Conservation (phyloP, 1,140 invertebrate genomes). For the Teleopsis dalmanni region DNA sequence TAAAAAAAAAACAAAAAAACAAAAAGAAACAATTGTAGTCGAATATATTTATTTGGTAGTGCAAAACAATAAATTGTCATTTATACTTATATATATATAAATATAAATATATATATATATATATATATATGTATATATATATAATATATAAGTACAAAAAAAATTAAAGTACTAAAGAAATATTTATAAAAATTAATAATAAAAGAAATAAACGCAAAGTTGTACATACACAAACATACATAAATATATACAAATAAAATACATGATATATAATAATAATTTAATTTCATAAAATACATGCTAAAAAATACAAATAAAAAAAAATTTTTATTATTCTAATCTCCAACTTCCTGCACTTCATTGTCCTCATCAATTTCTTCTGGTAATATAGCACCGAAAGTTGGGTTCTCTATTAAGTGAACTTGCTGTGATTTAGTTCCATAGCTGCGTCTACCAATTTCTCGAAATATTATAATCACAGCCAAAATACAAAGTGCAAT, state of each 20-base stretch:
- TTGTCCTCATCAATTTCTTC: slow-evolving; percentile 18
- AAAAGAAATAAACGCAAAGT: neutral
- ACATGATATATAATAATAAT: neutral
- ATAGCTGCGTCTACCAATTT: slow-evolving; percentile 18
- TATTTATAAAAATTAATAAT: neutral
- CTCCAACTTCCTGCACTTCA: slow-evolving; percentile 3
- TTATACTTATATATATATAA: neutral
- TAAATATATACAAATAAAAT: neutral
- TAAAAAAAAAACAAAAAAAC: no score
- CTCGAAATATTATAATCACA: slow-evolving; percentile 22
- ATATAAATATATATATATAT: neutral
- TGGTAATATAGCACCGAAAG: slow-evolving; percentile 27
- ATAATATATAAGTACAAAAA: no score
- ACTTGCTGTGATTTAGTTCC: slow-evolving; percentile 20
- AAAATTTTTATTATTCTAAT: neutral
- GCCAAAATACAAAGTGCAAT: slow-evolving; percentile 21
- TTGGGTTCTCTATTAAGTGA: slow-evolving; percentile 35
- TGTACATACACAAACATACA: neutral
- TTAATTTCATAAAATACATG: neutral
- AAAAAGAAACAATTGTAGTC: no score
- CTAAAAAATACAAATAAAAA: no score
- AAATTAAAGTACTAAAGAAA: neutral
- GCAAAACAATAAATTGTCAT: neutral
- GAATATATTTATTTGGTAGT: no score
- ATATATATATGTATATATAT: neutral